Evolutionary conservation across 2,888 invertebrate species (phyloP).

Genomic region (Clistopyga incitator): DNA sequence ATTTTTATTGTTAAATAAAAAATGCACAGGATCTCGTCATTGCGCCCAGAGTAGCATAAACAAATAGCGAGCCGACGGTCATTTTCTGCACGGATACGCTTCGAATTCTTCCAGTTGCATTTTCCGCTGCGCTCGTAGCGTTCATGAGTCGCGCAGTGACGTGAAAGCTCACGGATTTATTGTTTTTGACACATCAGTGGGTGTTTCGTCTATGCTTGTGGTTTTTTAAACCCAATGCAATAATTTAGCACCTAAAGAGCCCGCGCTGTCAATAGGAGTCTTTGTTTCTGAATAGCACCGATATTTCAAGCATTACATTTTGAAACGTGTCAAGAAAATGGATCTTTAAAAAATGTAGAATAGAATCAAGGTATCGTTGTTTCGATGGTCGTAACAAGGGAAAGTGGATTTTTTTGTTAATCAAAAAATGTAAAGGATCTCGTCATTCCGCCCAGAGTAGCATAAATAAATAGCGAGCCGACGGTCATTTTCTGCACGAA

Average conservation of each 20-base stretch:
- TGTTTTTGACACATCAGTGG: not conserved
- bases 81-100: constrained; percentile 33
- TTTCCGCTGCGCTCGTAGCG: constrained; percentile 7
- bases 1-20: too few relatives aligned
- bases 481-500: constrained; percentile 40
- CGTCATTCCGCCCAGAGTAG: constrained; percentile 33
- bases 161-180: not conserved
- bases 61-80: constrained; percentile 48
- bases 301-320: too few relatives aligned
- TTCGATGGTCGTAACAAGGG: too few relatives aligned
- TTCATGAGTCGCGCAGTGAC: not conserved
- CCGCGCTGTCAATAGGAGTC: too few relatives aligned
- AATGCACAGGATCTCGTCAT: too few relatives aligned
- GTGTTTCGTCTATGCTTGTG: not conserved
- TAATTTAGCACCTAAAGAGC: too few relatives aligned
- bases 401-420: not conserved
- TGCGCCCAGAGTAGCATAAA: constrained; percentile 47
- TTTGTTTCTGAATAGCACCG: too few relatives aligned
- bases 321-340: too few relatives aligned
- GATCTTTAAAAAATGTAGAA: too few relatives aligned
- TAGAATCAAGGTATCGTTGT: not conserved
- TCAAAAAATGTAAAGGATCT: too few relatives aligned
- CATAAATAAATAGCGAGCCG: constrained; percentile 55
- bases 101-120: constrained; percentile 6
- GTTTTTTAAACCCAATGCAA: too few relatives aligned